Evolutionary conservation across 1,140 invertebrate species (phyloP), one percentile per base, ranked within the genome.

Genomic region (Pinna nobilis): DNA sequence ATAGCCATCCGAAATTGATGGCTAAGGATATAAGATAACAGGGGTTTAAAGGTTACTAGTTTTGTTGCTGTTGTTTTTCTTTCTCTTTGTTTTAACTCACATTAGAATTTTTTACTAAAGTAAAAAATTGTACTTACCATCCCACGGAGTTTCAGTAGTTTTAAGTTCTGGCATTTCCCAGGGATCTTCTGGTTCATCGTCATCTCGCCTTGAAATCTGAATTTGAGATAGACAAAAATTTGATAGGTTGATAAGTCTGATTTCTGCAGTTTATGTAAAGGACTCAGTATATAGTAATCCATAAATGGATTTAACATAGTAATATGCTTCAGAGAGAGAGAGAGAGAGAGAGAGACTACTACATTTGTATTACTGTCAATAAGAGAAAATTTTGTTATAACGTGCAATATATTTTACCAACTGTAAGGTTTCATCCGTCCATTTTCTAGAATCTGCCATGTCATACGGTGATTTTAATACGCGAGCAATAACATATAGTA

Each of bases 111-210:
- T 44, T 44, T 44, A 44, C 9, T 59, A 32, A 32, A 32, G 0
- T 37, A 3, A 59, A 18, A 15, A 33, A 33, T 20, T 15, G 23
- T 41, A n/a, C 35, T 18, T 63, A 63, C 59, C 59, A 11, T 63
- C 15, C 59, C 59, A 63, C 3, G 59, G 59, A 28, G 37, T 63
- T 25, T 37, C 59, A 2, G 39, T 39, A 18, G 39, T 37, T 35
- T 63, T 44, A 15, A 63, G 59, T 41, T 63, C 59, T 6, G 59
- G 59, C 39, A 63, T 18, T 9, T 32, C 59, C 59, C 59, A 63
- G 0, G 59, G 59, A 37, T 63, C 59, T 4, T 41, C 20, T 44
- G 7, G 35, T n/a, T 39, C 37, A 4, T 39, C 5, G 23, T 33
- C 55, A 3, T n/a, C n/a, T n/a, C n/a, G n/a, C n/a, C n/a, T n/a